Base-by-base conservation (phyloP, 2,797 vertebrate species). In the Buphagus erythrorhynchus region DNA sequence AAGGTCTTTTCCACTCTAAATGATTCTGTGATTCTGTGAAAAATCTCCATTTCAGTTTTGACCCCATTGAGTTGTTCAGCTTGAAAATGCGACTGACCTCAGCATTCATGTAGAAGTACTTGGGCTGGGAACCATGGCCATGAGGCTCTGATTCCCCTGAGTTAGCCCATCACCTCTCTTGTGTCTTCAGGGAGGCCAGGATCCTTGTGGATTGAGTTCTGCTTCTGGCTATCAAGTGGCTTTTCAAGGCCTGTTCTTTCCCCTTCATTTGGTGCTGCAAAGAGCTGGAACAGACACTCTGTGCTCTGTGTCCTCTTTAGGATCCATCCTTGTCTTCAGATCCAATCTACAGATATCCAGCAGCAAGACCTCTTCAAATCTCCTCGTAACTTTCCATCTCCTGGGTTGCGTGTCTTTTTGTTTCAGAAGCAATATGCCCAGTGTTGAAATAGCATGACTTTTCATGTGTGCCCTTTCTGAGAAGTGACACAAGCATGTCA, bases 401-500 rank as follows among this genome's bases (percentile, higher is more conserved):
- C 35, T 35, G 6, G 2, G 8, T 19, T 16, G 15, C 7, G 14
- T 15, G 15, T 16, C 16, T 40, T 40, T 15, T 20, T 62, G 3
- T 88, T 78, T 82, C 31, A 58, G 78, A 62, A 83, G 13, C 24
- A 46, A 80, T 81, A 55, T 25, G 10, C 24, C 18, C 2, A 1
- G 20, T 45, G 16, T 35, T 49, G 65, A 69, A 88, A 63, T 13
- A 59, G 24, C 35, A 48, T 71, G 75, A 29, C 35, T 24, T 13
- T 18, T 51, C 2, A 0, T 29, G 29, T 12, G n/a, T 31, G 38
- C 81, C 0, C 0, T 77, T 25, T 65, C 17, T 45, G 55, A 51
- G 68, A 43, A 0, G 0, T 51, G 54, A 61, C 71, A 72, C 22
- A 11, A 66, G 25, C 0, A 0, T 8, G 20, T 5, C 1, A 0